Conservation (phyloP, 2,888 invertebrate genomes). For the Choreutis nemorana region DNA sequence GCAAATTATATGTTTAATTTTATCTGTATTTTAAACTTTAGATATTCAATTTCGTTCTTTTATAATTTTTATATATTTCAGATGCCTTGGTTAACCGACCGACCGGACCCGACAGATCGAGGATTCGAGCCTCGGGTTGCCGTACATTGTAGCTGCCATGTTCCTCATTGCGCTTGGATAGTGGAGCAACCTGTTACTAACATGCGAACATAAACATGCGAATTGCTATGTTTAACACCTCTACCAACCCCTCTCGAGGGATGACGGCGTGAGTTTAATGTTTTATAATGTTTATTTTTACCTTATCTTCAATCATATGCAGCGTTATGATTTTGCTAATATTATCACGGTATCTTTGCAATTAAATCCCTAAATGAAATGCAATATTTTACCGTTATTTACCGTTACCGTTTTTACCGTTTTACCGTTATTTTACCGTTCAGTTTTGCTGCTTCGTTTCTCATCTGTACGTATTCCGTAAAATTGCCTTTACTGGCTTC, state of each 20-base stretch:
- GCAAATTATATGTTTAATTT: background rate
- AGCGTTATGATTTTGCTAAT: background rate
- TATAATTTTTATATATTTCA: background rate
- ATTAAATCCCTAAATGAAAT: background rate
- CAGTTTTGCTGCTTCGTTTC: conserved; percentile 74
- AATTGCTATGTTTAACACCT: too few species aligned
- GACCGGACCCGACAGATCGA: too few species aligned
- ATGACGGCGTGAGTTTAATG: too few species aligned
- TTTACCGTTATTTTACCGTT: conserved; percentile 75
- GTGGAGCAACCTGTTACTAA: too few species aligned
- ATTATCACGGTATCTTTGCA: background rate
- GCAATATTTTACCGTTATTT: background rate
- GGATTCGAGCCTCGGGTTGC: too few species aligned
- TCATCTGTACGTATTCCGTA: conserved; percentile 71
- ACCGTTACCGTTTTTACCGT: too few species aligned
- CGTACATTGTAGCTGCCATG: too few species aligned
- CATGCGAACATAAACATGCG: too few species aligned
- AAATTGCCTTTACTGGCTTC: conserved; percentile 69
- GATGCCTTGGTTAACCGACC: too few species aligned
- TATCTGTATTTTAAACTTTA: background rate
- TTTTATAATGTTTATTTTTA: too few species aligned
- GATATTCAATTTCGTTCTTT: background rate
- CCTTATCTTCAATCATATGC: background rate
- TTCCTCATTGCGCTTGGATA: too few species aligned
- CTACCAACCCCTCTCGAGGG: too few species aligned